These are phyloP conservation scores for Adineta ricciae DNA, from an alignment of 2,888 invertebrate genomes.

Conservation along the genomic window DNA sequence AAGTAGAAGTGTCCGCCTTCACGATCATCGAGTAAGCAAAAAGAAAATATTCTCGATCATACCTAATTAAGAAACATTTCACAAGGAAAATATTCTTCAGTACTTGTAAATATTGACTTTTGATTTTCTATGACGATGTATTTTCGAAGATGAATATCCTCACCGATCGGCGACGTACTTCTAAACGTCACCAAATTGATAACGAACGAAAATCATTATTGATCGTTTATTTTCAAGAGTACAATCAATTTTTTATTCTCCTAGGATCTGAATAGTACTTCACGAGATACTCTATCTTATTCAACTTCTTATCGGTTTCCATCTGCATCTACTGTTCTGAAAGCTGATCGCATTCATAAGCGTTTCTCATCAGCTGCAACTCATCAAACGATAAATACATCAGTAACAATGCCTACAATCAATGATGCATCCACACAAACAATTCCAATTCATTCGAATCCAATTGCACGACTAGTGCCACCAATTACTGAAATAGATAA, in stretches of 20 bases:
- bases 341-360: neutral
- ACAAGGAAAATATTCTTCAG: neutral
- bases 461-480: neutral
- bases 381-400: neutral
- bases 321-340: neutral
- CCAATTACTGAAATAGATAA: neutral
- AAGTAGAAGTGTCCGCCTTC: neutral
- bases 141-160: neutral
- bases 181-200: neutral
- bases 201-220: neutral
- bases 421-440: neutral
- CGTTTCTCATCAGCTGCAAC: slow-evolving; percentile 12
- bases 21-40: neutral
- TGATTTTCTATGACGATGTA: neutral
- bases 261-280: neutral
- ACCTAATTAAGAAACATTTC: neutral
- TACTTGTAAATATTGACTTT: neutral
- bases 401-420: neutral
- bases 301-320: neutral
- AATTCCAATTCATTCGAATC: neutral
- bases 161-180: too few relatives aligned
- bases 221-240: neutral
- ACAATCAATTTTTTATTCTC: neutral
- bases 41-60: neutral
- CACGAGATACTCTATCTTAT: neutral